phyloP scores from a whole-genome alignment of 1,140 invertebrate species.

The Procambarus clarkii region DNA sequence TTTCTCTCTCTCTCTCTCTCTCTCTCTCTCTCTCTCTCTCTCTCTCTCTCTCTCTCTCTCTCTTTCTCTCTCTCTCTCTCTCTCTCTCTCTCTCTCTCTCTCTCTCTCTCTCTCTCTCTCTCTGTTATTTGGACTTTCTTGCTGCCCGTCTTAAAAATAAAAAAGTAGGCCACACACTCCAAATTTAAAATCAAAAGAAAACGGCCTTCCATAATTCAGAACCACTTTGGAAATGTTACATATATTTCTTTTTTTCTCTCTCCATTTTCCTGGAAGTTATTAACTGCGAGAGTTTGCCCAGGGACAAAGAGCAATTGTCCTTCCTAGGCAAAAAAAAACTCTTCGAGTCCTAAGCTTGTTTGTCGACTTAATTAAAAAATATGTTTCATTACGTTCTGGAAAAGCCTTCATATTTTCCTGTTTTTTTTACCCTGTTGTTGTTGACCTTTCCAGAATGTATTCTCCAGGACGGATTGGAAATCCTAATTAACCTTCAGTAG shows the following conservation, averaged over 20 bases:
- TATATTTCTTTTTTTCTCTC: not conserved
- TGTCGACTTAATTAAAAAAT: not conserved
- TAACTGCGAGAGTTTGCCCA: not conserved
- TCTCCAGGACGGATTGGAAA: too few species aligned
- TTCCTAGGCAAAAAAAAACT: not conserved
- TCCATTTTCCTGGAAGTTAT: not conserved
- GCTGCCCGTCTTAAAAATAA: too few species aligned
- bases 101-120: too few species aligned
- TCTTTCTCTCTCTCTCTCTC: not conserved
- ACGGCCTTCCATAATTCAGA: too few species aligned
- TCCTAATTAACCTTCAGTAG: too few species aligned
- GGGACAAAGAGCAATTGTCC: not conserved
- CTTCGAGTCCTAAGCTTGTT: not conserved
- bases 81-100: too few species aligned
- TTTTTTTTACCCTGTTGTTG: too few species aligned
- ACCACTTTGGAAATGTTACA: too few species aligned
- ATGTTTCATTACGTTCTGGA: not conserved
- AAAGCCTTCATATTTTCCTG: not conserved
- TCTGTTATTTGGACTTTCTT: too few species aligned
- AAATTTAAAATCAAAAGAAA: too few species aligned
- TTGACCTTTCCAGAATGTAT: too few species aligned
- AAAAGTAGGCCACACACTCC: too few species aligned
- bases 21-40: conserved; percentile 2
- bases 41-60: not conserved
- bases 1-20: not conserved